phyloP scores from a whole-genome alignment of 2,888 invertebrate genomes.

The Escarpia spicata region DNA sequence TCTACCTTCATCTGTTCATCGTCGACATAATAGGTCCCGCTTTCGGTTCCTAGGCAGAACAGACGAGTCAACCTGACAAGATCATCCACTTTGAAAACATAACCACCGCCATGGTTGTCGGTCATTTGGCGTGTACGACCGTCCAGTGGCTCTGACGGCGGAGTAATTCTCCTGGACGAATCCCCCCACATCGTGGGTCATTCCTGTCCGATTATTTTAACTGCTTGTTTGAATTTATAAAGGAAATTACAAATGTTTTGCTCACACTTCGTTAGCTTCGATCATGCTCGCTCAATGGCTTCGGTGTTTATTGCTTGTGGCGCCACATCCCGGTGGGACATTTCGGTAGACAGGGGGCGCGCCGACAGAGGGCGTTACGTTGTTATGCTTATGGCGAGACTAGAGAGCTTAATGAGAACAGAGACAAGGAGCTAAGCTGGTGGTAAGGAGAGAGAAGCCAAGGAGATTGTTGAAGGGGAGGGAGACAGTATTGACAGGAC shows the following conservation, averaged over 20 bases:
- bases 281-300: neutral
- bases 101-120: conserved; percentile 54
- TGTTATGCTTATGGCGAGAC: too few species aligned
- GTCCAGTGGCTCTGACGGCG: neutral
- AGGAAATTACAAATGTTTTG: neutral
- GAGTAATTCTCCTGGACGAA: neutral
- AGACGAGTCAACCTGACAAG: conserved; percentile 59
- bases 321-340: neutral
- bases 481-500: too few species aligned
- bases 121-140: neutral
- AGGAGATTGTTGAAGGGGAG: too few species aligned
- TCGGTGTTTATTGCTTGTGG: neutral
- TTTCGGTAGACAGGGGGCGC: too few species aligned
- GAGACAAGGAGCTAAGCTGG: too few species aligned
- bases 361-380: too few species aligned
- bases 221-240: neutral
- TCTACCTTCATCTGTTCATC: conserved; percentile 57
- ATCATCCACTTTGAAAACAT: conserved; percentile 59
- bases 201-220: neutral
- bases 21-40: conserved; percentile 57
- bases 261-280: neutral
- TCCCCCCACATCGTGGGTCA: neutral
- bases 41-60: conserved; percentile 60
- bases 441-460: too few species aligned
- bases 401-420: too few species aligned